These are phyloP conservation scores for Myodes glareolus DNA, from an alignment of 2,113 vertebrate species.

Conservation along the genomic window DNA sequence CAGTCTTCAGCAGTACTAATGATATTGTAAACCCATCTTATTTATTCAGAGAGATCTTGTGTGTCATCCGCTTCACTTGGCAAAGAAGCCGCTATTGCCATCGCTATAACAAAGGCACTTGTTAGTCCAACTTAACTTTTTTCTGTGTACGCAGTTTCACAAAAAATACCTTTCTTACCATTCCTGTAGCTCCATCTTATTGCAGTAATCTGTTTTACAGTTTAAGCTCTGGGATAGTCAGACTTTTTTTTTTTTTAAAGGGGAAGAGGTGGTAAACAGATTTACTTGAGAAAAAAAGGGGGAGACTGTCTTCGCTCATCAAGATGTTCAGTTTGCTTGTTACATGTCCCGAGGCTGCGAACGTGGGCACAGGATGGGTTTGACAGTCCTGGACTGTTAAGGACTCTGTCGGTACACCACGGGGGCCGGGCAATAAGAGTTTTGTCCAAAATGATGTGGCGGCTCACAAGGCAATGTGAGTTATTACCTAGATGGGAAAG, in stretches of 20 bases:
- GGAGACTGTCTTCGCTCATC: not conserved
- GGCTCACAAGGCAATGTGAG: not conserved
- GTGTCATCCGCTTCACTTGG: not conserved
- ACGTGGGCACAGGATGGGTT: not conserved
- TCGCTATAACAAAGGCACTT: not conserved
- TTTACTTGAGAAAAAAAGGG: not conserved
- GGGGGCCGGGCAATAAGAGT: not conserved
- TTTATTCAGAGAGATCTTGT: slow-evolving; percentile 54
- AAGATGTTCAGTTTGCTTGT: not conserved
- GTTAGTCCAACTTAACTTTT: slow-evolving; percentile 30
- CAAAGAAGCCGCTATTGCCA: not conserved
- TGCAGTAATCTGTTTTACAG: not conserved
- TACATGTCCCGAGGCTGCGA: not conserved
- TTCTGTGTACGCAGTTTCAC: not conserved
- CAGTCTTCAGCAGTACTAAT: slow-evolving; percentile 57
- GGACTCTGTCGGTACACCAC: not conserved
- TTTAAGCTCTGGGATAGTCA: not conserved
- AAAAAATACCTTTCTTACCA: not conserved
- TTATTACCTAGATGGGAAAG: not conserved
- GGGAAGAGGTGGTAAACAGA: not conserved
- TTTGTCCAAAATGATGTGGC: not conserved
- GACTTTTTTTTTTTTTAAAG: not conserved
- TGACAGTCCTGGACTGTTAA: not conserved
- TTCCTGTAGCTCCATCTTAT: not conserved
- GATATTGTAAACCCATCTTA: slow-evolving; percentile 51